Conservation (phyloP, 2,888 invertebrate genomes). For the Augochlorella aurata region DNA sequence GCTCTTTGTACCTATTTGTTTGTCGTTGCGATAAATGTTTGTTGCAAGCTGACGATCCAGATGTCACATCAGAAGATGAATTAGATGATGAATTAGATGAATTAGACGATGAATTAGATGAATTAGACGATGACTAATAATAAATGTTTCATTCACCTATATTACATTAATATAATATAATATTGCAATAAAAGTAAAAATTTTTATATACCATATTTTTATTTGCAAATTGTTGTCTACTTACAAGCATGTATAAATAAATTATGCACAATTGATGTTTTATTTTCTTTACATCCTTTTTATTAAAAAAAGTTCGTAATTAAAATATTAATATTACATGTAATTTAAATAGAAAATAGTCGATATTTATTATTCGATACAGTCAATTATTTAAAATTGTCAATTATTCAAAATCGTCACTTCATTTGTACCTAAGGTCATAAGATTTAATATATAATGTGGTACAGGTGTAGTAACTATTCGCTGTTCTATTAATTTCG, state of each 20-base stretch:
- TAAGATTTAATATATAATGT: conserved; percentile 71
- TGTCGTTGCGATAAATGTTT: conserved; percentile 92
- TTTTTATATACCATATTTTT: conserved; percentile 24
- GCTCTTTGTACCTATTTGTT: conserved; percentile 90
- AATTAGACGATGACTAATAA: too few species aligned
- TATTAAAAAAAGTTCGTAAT: too few species aligned
- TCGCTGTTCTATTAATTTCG: conserved; percentile 66
- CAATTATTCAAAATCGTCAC: conserved; percentile 51
- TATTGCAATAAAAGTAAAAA: conserved; percentile 9
- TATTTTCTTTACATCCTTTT: too few species aligned
- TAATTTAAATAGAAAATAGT: not conserved
- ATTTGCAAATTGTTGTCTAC: conserved; percentile 3
- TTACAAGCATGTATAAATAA: not conserved
- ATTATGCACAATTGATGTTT: not conserved
- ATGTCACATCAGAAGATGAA: conserved; percentile 92
- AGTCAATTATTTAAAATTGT: not conserved
- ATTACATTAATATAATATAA: not conserved
- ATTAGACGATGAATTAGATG: conserved; percentile 88
- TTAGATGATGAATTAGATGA: conserved; percentile 85
- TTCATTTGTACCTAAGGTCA: conserved; percentile 71
- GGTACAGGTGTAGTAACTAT: conserved; percentile 73
- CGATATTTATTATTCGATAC: not conserved
- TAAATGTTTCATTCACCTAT: not conserved
- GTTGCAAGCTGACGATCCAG: conserved; percentile 88
- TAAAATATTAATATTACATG: not conserved